Base-by-base conservation (phyloP, 2,113 vertebrate species). In the Rhagologus leucostigma region DNA sequence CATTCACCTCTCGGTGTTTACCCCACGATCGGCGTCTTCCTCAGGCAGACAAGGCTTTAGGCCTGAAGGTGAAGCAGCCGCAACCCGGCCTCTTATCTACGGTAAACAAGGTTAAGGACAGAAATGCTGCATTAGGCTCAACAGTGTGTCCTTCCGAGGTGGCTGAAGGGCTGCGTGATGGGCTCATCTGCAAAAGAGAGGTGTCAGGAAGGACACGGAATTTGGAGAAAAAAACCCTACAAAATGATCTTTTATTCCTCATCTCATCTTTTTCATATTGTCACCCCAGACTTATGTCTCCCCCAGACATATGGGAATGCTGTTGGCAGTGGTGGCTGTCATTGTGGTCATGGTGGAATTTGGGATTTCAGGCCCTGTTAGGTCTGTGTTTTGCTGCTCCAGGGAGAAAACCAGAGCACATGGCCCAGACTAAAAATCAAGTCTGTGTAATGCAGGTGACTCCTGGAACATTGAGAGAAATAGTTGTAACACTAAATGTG, bases 271-370 rank as follows among this genome's bases (percentile, higher is more conserved):
- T 50, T 62, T 49, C 19, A 1, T 52, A 1, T 47, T 76, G 67
- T 35, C 8, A 30, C 8, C 17, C 17, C 42, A 41, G 29, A 6
- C 16, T 7, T 2, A 4, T 30, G 39, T 17, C 16, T 24, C 1
- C 11, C 47, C 41, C 16, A 10, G 9, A 1, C 1, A 3, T 5
- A 6, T 3, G 56, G 42, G 59, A 50, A 53, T 35, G 64, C 47
- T 0, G 0, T 21, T 74, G n/a, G 6, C 65, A 35, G 42, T 18
- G n/a, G 8, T 27, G 59, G 24, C 30, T 32, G 64, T 27, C 24
- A 1, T 3, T 24, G 74, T 0, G 1, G 32, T 16, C 6, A 0
- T 9, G n/a, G 42, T 57, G 78, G 30, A 20, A 22, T 47, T 56
- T 24, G 53, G 64, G 59, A 20, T 84, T 65, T 56, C 8, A 9